Conservation (phyloP, 2,113 vertebrate species). For the Austrofundulus limnaeus region DNA sequence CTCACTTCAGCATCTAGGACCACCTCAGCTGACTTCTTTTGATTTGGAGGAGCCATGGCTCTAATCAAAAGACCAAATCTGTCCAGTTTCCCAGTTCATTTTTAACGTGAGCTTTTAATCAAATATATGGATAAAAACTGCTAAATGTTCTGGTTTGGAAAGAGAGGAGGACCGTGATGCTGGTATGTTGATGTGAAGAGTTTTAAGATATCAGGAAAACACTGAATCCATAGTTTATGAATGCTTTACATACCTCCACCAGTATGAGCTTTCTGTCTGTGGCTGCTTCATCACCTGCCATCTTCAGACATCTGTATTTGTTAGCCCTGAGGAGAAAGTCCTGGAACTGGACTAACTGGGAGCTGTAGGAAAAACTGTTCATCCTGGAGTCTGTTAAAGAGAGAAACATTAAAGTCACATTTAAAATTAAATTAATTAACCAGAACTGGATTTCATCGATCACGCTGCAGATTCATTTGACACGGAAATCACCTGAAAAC, state of each 20-base stretch:
- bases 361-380: conserved; percentile 75
- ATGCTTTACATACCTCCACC: conserved; percentile 82
- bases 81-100: no score
- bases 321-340: conserved; percentile 93
- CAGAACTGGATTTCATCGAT: not conserved
- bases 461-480: not conserved
- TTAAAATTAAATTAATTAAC: not conserved
- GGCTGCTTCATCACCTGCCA: conserved; percentile 81
- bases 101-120: no score
- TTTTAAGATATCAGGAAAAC: not conserved
- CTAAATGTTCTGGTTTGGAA: no score
- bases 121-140: no score
- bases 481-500: no score
- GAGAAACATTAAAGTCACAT: not conserved
- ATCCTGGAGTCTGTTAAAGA: conserved; percentile 76
- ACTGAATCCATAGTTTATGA: not conserved
- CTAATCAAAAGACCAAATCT: no score
- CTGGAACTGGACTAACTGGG: conserved; percentile 85
- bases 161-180: not conserved
- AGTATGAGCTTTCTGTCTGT: conserved; percentile 87
- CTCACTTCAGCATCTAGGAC: no score
- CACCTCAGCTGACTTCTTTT: no score
- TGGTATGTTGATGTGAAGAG: not conserved
- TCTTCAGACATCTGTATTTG: conserved; percentile 91
- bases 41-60: no score